Base-by-base conservation (phyloP, 2,888 invertebrate species). In the Helleia helle region DNA sequence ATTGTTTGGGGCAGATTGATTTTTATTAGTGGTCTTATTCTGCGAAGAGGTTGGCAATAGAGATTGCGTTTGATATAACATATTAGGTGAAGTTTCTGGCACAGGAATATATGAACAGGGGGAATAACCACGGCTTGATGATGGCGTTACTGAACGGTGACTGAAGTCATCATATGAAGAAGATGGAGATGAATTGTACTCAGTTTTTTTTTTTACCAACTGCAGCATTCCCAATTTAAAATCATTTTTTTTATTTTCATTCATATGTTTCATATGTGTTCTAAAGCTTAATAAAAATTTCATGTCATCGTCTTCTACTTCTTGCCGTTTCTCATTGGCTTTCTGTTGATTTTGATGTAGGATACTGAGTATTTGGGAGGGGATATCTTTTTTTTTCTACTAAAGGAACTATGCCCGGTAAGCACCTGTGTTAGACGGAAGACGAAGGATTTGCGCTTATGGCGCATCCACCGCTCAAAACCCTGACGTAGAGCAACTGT, bases 301-400 rank as follows among this genome's bases (percentile, higher is more conserved):
- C 5, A 5, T 18, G 5, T 18, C 18, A 18, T 18, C 18, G 5
- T 18, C 18, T 18, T 18, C 40, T 36, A 42, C 41, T 45, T 42
- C 41, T 40, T 47, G 42, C 40, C 18, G 46, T 42, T 38, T 40
- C 40, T 45, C 42, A 45, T 39, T 46, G 28, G 42, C 42, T 34
- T 40, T 42, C 38, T 46, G 42, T 46, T 46, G 43, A 14, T 42
- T 42, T 37, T 42, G 40, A 42, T 46, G 42, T 42, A 42, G 42
- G 26, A 45, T 42, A 42, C 38, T 36, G 43, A 46, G 40, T 46
- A 46, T 43, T 41, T 46, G 11, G 38, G 42, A 36, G 27, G 46
- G 39, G 37, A 43, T 39, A 39, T n/a, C n/a, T n/a, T n/a, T n/a
- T n/a, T n/a, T n/a, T n/a, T n/a, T n/a, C n/a, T n/a, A n/a, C n/a